These are phyloP conservation scores for Microctenopoma steveboyesi DNA, from an alignment of 2,797 vertebrate genomes.

Conservation along the genomic window DNA sequence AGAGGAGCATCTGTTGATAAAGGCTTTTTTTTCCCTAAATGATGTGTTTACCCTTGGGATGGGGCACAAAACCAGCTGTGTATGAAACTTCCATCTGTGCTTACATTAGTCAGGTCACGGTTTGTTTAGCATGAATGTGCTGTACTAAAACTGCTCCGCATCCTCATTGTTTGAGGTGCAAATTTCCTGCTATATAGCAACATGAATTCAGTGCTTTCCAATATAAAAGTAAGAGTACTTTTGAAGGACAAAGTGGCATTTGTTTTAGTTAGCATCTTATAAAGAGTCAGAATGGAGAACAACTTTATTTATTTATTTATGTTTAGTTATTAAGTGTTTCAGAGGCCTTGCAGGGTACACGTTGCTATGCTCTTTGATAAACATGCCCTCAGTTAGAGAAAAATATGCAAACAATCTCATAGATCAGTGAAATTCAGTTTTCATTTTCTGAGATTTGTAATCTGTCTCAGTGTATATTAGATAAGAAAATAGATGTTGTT, in stretches of 20 bases:
- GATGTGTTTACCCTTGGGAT: constrained; percentile 76
- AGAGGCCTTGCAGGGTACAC: neutral
- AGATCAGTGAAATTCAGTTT: neutral
- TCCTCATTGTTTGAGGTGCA: constrained; percentile 37
- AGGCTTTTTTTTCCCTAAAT: constrained; percentile 43
- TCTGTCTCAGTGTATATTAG: neutral
- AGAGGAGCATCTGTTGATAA: constrained; percentile 67
- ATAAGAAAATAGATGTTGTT: too few species aligned
- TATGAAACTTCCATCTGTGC: constrained; percentile 81
- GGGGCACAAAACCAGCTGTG: constrained; percentile 75
- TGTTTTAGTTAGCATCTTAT: neutral
- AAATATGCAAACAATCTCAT: neutral
- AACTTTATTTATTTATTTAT: neutral
- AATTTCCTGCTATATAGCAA: constrained; percentile 32
- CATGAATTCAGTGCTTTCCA: constrained; percentile 16
- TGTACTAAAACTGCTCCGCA: constrained; percentile 46
- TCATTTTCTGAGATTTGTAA: neutral
- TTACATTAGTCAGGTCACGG: constrained; percentile 78
- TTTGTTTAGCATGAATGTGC: constrained; percentile 75
- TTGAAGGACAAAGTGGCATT: neutral
- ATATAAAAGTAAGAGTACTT: neutral
- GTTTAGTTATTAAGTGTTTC: constrained; percentile 1
- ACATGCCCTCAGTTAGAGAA: neutral
- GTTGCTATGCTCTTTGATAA: neutral
- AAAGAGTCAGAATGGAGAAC: neutral